A percentile compares a stretch with the other conserved stretches of the same genome.
These are phyloP conservation scores for Notodonta ziczac DNA, from an alignment of 2,888 invertebrate species.

Conservation along the genomic window DNA sequence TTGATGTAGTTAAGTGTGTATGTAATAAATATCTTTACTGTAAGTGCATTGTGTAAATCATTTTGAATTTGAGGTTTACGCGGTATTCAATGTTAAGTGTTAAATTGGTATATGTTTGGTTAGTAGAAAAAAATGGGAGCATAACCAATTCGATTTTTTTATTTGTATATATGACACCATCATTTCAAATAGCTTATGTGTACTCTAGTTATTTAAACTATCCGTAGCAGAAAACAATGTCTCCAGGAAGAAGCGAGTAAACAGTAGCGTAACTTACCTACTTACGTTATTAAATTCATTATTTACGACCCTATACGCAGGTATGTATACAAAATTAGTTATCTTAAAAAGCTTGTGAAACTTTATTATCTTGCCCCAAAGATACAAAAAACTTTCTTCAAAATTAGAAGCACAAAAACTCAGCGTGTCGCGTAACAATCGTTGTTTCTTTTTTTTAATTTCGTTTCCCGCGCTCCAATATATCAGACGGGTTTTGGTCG, in stretches of 20 bases:
- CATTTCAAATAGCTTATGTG: no score
- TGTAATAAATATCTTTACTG: slow-evolving; percentile 22
- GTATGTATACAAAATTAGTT: no score
- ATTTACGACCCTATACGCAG: no score
- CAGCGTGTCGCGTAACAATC: slow-evolving; percentile 56
- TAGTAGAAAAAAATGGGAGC: no score
- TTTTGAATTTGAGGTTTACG: slow-evolving; percentile 11
- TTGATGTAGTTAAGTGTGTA: slow-evolving; percentile 50
- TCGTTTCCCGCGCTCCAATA: slow-evolving; percentile 60
- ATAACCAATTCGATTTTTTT: no score
- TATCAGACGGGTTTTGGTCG: slow-evolving; percentile 63
- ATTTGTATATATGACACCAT: no score
- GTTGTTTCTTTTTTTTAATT: slow-evolving; percentile 62
- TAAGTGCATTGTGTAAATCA: slow-evolving; percentile 52
- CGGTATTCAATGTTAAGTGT: slow-evolving; percentile 1
- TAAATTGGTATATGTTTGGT: background rate
- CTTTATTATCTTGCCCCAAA: background rate
- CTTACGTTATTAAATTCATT: no score
- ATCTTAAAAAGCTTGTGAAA: no score
- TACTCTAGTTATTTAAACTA: no score
- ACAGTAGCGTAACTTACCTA: no score
- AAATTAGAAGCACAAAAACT: slow-evolving; percentile 57
- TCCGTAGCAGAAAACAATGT: no score
- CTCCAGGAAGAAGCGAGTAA: no score
- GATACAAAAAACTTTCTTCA: slow-evolving; percentile 25